Evolutionary conservation across 2,888 invertebrate species (phyloP), one percentile per base, ranked within the genome.

Genomic region (Abscondita cerata): DNA sequence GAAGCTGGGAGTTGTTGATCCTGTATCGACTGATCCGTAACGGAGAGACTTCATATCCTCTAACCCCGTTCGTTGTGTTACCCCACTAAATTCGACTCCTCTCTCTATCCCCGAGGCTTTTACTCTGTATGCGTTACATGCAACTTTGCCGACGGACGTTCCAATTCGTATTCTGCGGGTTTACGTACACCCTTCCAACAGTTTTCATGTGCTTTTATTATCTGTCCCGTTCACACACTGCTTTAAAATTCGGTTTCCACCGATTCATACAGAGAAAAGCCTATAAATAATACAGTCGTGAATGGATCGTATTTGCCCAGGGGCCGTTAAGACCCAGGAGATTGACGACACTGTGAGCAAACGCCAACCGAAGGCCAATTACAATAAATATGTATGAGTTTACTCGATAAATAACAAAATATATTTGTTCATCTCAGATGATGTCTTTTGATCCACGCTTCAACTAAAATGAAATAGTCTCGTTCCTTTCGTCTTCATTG

Each of bases 151-250:
- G 59, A 52, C 64, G 59, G 64, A 59, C 64, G 55, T 55, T 53
- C 54, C 59, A 59, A 64, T 64, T 64, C 64, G 64, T 60, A 64
- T 64, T 64, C 64, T 53, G 59, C 52, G 56, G 59, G 54, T 52
- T 41, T 44, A 40, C 41, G 55, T 52, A 47, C 59, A 52, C 52
- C 64, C 41, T 60, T 40, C 64, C 64, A 65, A 68, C 68, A 68
- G 64, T 68, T 68, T 66, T 66, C 60, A 62, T 66, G 64, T 62
- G 64, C 68, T 68, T 68, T 68, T 68, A 68, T 68, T 68, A 68
- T 66, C 62, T 66, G 64, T 64, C 60, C 63, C 56, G 62, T 55
- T 59, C 60, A 59, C 64, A 53, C 55, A 53, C 60, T 59, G 55
- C 61, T 63, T 65, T 58, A 52, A 52, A 58, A 63, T 67, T 65